A percentile compares a stretch with the other conserved stretches of the same genome.
phyloP scores from a whole-genome alignment of 2,113 vertebrate species.

The Saccopteryx leptura region DNA sequence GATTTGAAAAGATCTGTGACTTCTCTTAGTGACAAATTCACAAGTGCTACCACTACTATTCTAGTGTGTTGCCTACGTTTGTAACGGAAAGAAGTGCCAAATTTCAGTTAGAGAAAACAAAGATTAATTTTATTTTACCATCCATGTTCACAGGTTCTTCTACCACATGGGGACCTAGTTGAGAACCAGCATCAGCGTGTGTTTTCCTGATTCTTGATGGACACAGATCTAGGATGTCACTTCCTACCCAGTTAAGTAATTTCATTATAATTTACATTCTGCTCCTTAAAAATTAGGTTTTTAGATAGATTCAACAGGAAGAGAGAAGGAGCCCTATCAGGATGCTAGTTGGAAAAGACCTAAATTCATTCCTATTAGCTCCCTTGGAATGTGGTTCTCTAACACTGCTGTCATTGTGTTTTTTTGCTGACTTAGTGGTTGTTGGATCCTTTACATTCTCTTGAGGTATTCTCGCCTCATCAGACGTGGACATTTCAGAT shows the following conservation, averaged over 20 bases:
- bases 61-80: neutral
- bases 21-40: constrained; percentile 27
- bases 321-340: neutral
- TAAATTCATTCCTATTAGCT: neutral
- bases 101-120: constrained; percentile 20
- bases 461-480: constrained; percentile 39
- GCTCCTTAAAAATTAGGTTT: neutral
- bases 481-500: constrained; percentile 47
- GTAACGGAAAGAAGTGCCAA: neutral
- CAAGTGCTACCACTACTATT: neutral
- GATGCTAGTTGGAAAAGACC: neutral
- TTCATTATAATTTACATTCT: neutral
- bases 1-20: constrained; percentile 4
- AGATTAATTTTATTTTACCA: neutral
- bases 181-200: neutral
- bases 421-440: constrained; percentile 6
- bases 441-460: constrained; percentile 13
- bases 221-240: neutral
- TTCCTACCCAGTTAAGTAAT: neutral
- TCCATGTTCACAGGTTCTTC: neutral
- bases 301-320: neutral
- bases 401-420: neutral
- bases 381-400: neutral
- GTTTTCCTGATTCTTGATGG: neutral
- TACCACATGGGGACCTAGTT: neutral